A percentile compares a stretch with the other conserved stretches of the same genome.
These are phyloP conservation scores for Erynnis tages DNA, from an alignment of 2,888 invertebrate genomes.

Conservation along the genomic window DNA sequence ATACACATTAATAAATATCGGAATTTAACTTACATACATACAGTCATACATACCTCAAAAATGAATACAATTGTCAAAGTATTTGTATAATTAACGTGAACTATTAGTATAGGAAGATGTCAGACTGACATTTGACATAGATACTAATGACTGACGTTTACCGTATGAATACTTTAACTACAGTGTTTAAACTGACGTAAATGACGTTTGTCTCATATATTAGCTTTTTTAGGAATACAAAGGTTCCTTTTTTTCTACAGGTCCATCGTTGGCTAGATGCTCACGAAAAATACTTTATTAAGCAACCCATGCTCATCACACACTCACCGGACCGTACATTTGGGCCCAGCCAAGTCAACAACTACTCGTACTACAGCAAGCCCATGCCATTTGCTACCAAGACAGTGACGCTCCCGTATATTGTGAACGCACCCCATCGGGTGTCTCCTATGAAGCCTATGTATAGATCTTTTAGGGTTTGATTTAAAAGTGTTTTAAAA, in stretches of 20 bases:
- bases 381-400: not conserved
- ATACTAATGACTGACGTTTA: too few species aligned
- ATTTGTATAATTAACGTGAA: too few species aligned
- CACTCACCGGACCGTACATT: not conserved
- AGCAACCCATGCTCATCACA: not conserved
- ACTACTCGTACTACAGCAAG: conserved; percentile 1
- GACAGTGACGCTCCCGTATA: not conserved
- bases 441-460: not conserved
- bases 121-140: too few species aligned
- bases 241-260: conserved; percentile 3
- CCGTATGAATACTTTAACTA: too few species aligned
- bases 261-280: conserved; percentile 25
- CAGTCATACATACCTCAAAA: too few species aligned
- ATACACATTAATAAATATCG: too few species aligned
- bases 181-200: too few species aligned
- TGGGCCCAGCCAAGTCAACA: not conserved
- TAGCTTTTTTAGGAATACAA: too few species aligned
- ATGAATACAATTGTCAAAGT: too few species aligned
- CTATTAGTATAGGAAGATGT: too few species aligned
- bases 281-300: conserved; percentile 22
- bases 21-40: too few species aligned
- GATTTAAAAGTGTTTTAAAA: not conserved
- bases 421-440: not conserved
- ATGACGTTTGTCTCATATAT: too few species aligned
- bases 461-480: not conserved